phyloP scores from a whole-genome alignment of 2,113 vertebrate genomes.

The Odocoileus hemionus region DNA sequence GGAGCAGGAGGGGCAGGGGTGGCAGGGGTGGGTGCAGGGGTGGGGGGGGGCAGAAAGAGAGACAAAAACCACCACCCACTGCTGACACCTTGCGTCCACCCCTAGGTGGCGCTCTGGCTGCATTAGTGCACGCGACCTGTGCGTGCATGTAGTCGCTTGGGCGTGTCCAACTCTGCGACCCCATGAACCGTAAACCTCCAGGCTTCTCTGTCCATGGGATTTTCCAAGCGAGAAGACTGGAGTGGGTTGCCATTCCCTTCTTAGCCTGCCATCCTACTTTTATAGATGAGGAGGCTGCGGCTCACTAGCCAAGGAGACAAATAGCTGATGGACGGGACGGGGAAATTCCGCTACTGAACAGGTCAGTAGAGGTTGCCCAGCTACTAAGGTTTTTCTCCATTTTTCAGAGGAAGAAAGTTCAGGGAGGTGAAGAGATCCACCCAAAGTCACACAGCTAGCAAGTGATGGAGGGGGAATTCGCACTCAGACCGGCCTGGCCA shows the following conservation, averaged over 20 bases:
- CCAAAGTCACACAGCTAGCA: neutral
- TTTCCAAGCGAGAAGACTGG: neutral
- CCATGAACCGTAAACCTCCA: neutral
- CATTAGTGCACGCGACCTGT: neutral
- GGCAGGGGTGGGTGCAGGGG: fast-evolving
- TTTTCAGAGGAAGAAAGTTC: neutral
- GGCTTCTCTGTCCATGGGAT: neutral
- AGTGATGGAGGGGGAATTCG: neutral
- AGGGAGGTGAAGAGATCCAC: too few species aligned
- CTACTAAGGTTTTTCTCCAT: fast-evolving
- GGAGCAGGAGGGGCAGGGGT: neutral
- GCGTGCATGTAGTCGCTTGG: fast-evolving
- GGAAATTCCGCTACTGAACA: neutral
- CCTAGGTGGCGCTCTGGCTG: neutral
- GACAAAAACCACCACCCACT: too few species aligned
- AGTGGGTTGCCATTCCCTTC: neutral
- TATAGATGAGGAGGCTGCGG: neutral
- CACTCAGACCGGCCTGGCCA: neutral
- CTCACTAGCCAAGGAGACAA: neutral
- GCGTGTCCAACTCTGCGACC: neutral
- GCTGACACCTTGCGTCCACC: too few species aligned
- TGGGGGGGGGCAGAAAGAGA: fast-evolving
- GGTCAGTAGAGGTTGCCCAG: neutral
- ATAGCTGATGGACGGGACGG: neutral
- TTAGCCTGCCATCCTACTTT: neutral